Percentiles rank a stretch among this genome's conserved stretches.
These are phyloP conservation scores for Drosophila nikananu DNA, from an alignment of 1,140 invertebrate species.

Conservation along the genomic window DNA sequence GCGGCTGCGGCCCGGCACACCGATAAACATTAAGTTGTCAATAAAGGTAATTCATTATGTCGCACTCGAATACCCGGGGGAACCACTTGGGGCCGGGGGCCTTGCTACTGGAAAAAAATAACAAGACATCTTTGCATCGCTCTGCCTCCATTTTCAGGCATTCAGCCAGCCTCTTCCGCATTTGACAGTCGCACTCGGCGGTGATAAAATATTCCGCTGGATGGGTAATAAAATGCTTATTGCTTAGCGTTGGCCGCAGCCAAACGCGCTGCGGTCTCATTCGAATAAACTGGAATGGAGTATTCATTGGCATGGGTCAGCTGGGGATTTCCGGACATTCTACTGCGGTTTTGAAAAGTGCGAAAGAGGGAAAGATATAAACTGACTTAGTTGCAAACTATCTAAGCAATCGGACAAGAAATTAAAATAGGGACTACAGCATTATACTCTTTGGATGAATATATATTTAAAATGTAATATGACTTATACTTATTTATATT, in stretches of 20 bases:
- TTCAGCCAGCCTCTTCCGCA: constrained; percentile 21
- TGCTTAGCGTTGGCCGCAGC: constrained; percentile 53
- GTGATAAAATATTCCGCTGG: constrained; percentile 71
- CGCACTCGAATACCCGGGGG: constrained; percentile 71
- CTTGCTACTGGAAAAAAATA: background rate
- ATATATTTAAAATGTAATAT: background rate
- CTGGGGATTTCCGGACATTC: constrained; percentile 15
- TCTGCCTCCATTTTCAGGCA: constrained; percentile 6
- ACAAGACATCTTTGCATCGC: constrained; percentile 25
- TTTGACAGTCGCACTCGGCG: constrained; percentile 63
- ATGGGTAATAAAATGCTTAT: constrained; percentile 79
- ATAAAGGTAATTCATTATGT: constrained; percentile 85
- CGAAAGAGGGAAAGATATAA: background rate
- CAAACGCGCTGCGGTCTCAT: constrained; percentile 47
- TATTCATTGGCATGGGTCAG: constrained; percentile 27
- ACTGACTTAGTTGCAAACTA: background rate
- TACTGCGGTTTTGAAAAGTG: background rate
- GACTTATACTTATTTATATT: no score
- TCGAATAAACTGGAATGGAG: constrained; percentile 7
- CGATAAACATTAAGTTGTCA: constrained; percentile 85
- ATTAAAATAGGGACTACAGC: background rate
- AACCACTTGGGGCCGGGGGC: constrained; percentile 19
- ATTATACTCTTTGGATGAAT: background rate
- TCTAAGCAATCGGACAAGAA: background rate
- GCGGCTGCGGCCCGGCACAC: constrained; percentile 46